Conservation (phyloP, 1,140 invertebrate genomes). For the Scaptomyza hsui region DNA sequence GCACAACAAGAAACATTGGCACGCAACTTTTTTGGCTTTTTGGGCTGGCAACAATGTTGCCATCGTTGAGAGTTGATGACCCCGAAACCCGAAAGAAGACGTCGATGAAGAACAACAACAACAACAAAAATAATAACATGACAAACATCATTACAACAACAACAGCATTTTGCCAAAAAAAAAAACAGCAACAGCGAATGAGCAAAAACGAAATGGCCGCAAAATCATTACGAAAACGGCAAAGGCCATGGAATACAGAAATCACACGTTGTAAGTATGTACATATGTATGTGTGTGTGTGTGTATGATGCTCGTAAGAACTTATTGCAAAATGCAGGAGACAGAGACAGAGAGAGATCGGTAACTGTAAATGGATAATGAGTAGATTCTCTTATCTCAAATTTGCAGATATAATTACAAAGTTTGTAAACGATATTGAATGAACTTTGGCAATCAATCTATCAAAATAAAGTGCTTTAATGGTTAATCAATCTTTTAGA, state of each 20-base stretch:
- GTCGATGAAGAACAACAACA: constrained; percentile 34
- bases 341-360: neutral
- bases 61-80: constrained; percentile 56
- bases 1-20: constrained; percentile 20
- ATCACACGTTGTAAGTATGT: constrained; percentile 7
- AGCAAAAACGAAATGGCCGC: constrained; percentile 26
- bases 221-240: constrained; percentile 40
- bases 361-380: constrained; percentile 31
- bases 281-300: neutral
- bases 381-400: neutral
- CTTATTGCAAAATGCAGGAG: neutral
- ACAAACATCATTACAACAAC: constrained; percentile 44
- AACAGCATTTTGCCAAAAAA: constrained; percentile 34
- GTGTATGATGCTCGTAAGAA: constrained; percentile 16
- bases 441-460: neutral
- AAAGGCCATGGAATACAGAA: constrained; percentile 27
- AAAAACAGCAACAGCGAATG: constrained; percentile 7
- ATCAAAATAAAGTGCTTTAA: neutral
- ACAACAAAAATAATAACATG: constrained; percentile 16
- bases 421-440: neutral
- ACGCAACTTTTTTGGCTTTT: constrained; percentile 38
- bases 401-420: neutral
- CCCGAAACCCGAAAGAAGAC: constrained; percentile 65
- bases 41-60: constrained; percentile 30
- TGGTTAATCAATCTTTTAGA: neutral